Percentiles rank a stretch among this genome's conserved stretches.
These are phyloP conservation scores for Geopemphigus sp. DNA, from an alignment of 1,140 invertebrate species.

Conservation along the genomic window DNA sequence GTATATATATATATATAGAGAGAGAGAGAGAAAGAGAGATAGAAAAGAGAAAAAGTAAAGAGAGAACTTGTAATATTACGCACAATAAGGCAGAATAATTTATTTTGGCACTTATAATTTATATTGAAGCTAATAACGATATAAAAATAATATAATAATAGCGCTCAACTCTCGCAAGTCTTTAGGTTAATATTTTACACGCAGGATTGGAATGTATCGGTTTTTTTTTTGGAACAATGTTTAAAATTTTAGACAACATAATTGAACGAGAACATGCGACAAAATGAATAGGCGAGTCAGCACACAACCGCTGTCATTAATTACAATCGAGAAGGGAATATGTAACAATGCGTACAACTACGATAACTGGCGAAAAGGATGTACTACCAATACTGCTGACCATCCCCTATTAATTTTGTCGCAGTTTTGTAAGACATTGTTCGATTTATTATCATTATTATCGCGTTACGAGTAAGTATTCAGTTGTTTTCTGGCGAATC, in stretches of 20 bases:
- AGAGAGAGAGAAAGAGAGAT: no score
- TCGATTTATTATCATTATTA: background rate
- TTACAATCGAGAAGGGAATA: no score
- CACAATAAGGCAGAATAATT: background rate
- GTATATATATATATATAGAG: no score
- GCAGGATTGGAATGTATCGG: slow-evolving; percentile 37
- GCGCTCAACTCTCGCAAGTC: background rate
- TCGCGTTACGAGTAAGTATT: background rate
- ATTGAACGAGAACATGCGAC: background rate
- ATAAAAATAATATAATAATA: no score
- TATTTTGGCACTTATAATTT: slow-evolving; percentile 42
- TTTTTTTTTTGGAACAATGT: background rate
- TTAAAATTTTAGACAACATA: background rate
- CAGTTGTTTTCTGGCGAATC: slow-evolving; percentile 53
- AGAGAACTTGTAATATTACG: background rate
- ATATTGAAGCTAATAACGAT: background rate
- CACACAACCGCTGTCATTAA: no score
- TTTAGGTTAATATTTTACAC: slow-evolving; percentile 51
- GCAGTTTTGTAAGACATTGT: background rate
- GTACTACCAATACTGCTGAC: no score
- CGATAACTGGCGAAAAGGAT: no score
- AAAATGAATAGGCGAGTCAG: no score
- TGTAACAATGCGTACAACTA: no score
- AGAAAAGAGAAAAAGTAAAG: no score
- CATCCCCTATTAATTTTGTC: no score